Percentiles rank a stretch among this genome's conserved stretches.
Conservation (phyloP, 1,140 invertebrate genomes). For the fruit fly (Drosophila melanogaster) region DNA sequence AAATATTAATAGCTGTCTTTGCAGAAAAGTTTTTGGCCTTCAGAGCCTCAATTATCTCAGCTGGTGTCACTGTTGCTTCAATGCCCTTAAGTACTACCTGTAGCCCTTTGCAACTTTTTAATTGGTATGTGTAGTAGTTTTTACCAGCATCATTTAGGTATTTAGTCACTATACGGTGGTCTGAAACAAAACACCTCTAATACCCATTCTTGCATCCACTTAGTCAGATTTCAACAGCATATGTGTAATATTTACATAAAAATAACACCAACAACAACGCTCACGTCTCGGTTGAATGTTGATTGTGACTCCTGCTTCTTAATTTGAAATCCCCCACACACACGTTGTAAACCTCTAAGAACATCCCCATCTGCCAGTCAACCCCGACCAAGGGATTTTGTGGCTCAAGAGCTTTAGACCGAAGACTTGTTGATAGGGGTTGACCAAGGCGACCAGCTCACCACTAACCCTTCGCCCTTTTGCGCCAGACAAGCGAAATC, state of each 20-base stretch:
- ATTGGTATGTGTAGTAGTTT: too few species aligned
- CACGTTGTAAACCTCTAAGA: not conserved
- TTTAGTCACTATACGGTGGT: too few species aligned
- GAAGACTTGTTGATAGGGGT: slow-evolving; percentile 73
- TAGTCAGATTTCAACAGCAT: slow-evolving; percentile 20
- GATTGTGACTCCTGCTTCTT: slow-evolving; percentile 30
- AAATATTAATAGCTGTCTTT: too few species aligned
- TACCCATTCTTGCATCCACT: not conserved
- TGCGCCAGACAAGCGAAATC: slow-evolving; percentile 48
- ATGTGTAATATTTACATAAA: slow-evolving; percentile 68
- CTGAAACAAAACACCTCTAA: not conserved
- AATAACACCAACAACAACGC: slow-evolving; percentile 42
- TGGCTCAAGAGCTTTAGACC: slow-evolving; percentile 61
- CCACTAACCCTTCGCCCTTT: not conserved
- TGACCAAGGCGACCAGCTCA: slow-evolving; percentile 52
- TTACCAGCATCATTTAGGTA: too few species aligned
- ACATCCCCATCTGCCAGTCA: slow-evolving; percentile 4
- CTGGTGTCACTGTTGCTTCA: too few species aligned
- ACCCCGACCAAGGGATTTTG: slow-evolving; percentile 59
- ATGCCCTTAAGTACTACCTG: too few species aligned
- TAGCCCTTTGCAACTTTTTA: too few species aligned
- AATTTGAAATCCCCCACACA: slow-evolving; percentile 2
- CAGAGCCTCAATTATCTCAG: too few species aligned
- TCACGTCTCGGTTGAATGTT: slow-evolving; percentile 46
- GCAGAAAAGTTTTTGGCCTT: too few species aligned